Percentiles rank a stretch among this genome's conserved stretches.
Evolutionary conservation across 2,113 vertebrate species (phyloP).

Genomic region (Synodontis membranacea): DNA sequence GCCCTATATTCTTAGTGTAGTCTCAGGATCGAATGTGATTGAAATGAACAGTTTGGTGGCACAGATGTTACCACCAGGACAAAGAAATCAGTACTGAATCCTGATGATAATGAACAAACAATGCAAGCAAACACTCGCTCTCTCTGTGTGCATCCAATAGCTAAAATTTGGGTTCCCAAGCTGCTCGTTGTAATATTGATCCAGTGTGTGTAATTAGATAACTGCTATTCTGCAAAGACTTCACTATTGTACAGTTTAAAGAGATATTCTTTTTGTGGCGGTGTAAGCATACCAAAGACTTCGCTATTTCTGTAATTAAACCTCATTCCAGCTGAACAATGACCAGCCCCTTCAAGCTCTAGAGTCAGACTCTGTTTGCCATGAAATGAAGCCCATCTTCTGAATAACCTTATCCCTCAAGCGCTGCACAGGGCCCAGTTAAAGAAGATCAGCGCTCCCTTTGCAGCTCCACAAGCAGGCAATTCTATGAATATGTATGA

Average conservation of each 20-base stretch:
- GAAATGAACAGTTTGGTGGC: neutral
- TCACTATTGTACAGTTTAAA: neutral
- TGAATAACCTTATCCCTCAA: conserved; percentile 13
- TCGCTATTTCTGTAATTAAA: conserved; percentile 7
- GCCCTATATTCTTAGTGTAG: neutral
- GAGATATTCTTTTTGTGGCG: neutral
- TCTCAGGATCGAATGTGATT: neutral
- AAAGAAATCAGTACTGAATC: neutral
- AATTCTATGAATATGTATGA: conserved; percentile 23
- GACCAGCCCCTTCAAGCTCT: neutral
- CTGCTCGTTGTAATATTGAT: neutral
- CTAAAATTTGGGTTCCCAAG: neutral
- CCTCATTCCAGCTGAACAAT: conserved; percentile 5
- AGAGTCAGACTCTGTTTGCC: conserved; percentile 13
- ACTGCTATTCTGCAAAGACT: neutral
- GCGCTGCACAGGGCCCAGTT: neutral
- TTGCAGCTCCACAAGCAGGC: neutral
- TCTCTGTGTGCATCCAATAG: neutral
- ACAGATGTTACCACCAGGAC: conserved; percentile 25
- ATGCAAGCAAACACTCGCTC: neutral
- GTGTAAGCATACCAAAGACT: neutral
- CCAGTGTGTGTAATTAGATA: neutral
- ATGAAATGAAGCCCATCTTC: conserved; percentile 34
- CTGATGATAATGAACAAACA: conserved; percentile 14
- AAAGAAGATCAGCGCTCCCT: conserved; percentile 9